These are phyloP conservation scores for Rhabdophis nuchalis DNA, from an alignment of 2,797 vertebrate species.

Conservation along the genomic window DNA sequence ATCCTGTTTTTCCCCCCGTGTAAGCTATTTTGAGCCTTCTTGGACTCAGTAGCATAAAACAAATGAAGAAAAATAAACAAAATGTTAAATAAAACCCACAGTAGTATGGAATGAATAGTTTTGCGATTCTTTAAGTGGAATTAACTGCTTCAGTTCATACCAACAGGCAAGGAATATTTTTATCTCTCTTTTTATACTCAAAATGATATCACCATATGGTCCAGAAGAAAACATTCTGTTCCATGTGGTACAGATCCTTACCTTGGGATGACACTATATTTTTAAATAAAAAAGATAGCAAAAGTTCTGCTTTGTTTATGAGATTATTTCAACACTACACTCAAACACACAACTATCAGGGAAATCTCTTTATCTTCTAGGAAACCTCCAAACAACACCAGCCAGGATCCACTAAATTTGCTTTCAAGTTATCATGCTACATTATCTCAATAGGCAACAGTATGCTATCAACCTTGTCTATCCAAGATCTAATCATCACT, in stretches of 20 bases:
- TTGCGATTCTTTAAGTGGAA: not conserved
- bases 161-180: not conserved
- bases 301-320: not conserved
- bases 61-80: not conserved
- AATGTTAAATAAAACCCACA: not conserved
- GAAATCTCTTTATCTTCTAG: not conserved
- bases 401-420: not conserved
- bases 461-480: not conserved
- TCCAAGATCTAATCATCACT: conserved; percentile 1
- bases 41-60: not conserved
- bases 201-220: not conserved
- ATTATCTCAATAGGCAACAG: not conserved
- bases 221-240: not conserved
- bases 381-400: not conserved
- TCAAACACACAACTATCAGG: not conserved
- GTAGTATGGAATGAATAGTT: not conserved
- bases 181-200: not conserved
- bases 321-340: too few relatives aligned
- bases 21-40: not conserved
- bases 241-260: not conserved
- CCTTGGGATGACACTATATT: not conserved
- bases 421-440: conserved; percentile 4
- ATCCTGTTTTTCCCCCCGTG: not conserved
- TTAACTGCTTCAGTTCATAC: not conserved
- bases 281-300: not conserved